phyloP scores from a whole-genome alignment of 2,113 vertebrate species.

The Australoheros scitulus region DNA sequence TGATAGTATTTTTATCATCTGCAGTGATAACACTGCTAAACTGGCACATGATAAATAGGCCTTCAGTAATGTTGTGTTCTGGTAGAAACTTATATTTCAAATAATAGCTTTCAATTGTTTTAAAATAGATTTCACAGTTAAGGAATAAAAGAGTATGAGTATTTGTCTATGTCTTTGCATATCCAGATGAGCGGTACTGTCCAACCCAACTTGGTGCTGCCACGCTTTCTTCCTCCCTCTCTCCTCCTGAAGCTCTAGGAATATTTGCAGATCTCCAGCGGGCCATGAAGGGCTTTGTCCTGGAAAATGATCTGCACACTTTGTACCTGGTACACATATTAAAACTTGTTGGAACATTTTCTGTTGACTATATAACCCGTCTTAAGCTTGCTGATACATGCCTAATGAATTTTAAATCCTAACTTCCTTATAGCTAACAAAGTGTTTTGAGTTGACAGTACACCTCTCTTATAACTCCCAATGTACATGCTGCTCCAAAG shows the following conservation, averaged over 20 bases:
- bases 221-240: constrained; percentile 94
- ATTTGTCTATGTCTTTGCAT: constrained; percentile 3
- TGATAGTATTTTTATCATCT: not conserved
- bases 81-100: not conserved
- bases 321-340: constrained; percentile 88
- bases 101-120: not conserved
- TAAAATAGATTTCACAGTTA: not conserved
- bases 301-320: constrained; percentile 96
- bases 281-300: constrained; percentile 97
- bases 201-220: constrained; percentile 93
- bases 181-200: constrained; percentile 83
- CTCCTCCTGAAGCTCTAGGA: constrained; percentile 91
- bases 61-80: not conserved
- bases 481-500: not conserved
- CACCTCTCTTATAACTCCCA: not conserved
- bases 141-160: not conserved
- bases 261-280: constrained; percentile 97
- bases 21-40: not conserved
- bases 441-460: not conserved
- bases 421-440: not conserved
- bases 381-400: not conserved
- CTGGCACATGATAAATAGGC: not conserved
- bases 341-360: not conserved
- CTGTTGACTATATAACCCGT: not conserved
- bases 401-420: not conserved